Conservation (phyloP, 2,113 vertebrate genomes). For the Phalacrocorax pelagicus region DNA sequence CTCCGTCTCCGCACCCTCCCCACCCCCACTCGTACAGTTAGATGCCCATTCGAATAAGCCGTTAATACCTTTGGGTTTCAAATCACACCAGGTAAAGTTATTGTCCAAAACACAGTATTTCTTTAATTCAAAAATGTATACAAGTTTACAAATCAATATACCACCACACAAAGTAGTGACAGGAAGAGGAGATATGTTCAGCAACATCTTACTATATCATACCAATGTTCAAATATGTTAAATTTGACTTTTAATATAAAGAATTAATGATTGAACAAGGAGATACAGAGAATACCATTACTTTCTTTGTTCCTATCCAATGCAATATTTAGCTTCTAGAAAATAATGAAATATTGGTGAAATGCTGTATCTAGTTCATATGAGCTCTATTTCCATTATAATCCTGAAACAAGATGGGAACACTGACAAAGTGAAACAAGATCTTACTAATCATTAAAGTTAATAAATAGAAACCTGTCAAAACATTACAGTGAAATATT, state of each 20-base stretch:
- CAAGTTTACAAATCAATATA: constrained; percentile 37
- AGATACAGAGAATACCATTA: background rate
- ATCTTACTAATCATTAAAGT: background rate
- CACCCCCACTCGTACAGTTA: background rate
- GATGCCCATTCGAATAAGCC: background rate
- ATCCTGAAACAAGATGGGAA: background rate
- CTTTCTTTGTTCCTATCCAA: background rate
- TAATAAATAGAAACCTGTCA: background rate
- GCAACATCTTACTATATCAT: background rate
- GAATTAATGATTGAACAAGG: background rate
- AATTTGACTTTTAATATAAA: constrained; percentile 12
- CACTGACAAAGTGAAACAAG: background rate
- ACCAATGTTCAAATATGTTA: constrained; percentile 1
- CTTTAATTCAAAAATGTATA: constrained; percentile 55
- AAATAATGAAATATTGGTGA: constrained; percentile 1
- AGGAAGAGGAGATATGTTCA: background rate
- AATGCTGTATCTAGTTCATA: background rate
- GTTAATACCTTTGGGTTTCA: background rate
- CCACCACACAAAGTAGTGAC: constrained; percentile 28
- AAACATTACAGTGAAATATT: background rate
- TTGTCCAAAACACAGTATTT: constrained; percentile 3
- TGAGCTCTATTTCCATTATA: background rate
- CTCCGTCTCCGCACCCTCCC: background rate
- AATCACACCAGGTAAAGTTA: constrained; percentile 9
- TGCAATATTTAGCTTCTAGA: constrained; percentile 7